Evolutionary conservation across 2,797 vertebrate genomes (phyloP).

Genomic region (Nannoperca obscura): DNA sequence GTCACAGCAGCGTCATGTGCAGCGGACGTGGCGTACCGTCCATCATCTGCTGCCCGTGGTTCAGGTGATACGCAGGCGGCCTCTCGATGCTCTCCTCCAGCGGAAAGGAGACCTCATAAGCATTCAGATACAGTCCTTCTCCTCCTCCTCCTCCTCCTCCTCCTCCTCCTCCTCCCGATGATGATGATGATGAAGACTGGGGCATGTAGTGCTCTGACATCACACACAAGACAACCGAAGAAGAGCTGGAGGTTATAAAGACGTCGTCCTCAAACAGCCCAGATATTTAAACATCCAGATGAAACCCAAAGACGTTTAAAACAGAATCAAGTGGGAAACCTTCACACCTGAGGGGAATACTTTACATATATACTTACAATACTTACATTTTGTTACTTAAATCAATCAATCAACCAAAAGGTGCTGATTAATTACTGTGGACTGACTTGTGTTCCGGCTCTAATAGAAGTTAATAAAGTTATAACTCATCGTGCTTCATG

Average conservation of each 20-base stretch:
- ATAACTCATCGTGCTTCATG: not conserved
- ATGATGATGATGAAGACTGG: not conserved
- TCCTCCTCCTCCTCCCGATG: not conserved
- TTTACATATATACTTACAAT: too few relatives aligned
- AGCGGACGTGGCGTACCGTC: constrained; percentile 79
- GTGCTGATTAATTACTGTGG: not conserved
- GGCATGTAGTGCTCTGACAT: constrained; percentile 62
- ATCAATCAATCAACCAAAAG: not conserved
- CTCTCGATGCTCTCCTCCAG: constrained; percentile 83
- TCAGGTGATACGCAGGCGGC: constrained; percentile 79
- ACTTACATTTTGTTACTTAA: too few relatives aligned
- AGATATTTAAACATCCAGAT: too few relatives aligned
- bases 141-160: constrained; percentile 46
- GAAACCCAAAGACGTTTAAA: not conserved
- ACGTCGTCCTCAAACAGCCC: too few relatives aligned
- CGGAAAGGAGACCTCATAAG: constrained; percentile 87
- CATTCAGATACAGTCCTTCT: constrained; percentile 82
- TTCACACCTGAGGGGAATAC: not conserved
- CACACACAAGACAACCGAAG: not conserved
- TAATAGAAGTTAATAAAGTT: not conserved
- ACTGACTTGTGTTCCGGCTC: not conserved
- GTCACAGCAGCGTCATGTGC: not conserved
- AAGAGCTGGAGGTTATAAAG: too few relatives aligned
- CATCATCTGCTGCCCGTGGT: constrained; percentile 77
- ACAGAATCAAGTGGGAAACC: not conserved